Conservation (phyloP, 1,140 invertebrate genomes). For the Aphis gossypii region DNA sequence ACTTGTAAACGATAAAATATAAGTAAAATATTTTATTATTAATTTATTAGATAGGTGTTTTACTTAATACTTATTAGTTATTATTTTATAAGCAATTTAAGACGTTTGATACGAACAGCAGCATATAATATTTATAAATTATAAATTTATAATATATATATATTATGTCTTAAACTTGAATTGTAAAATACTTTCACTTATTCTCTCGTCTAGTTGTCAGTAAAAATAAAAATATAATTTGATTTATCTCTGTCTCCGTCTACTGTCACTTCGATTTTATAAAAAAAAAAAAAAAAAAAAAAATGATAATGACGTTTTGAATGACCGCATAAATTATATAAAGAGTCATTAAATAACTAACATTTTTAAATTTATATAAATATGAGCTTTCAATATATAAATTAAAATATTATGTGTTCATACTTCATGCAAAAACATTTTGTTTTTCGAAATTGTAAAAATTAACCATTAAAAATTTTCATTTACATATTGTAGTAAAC, state of each 20-base stretch:
- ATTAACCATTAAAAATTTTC: no score
- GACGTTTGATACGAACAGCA: not conserved
- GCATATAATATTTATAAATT: not conserved
- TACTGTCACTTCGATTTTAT: not conserved
- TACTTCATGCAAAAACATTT: not conserved
- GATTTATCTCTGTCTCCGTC: not conserved
- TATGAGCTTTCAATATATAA: not conserved
- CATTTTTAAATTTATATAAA: not conserved
- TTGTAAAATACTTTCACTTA: not conserved
- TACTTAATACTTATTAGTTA: no score
- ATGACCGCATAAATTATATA: no score
- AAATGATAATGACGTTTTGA: not conserved
- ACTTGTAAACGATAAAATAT: not conserved
- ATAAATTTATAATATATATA: not conserved
- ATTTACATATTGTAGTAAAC: no score
- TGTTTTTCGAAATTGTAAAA: not conserved
- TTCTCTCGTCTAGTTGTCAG: not conserved
- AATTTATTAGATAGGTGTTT: not conserved
- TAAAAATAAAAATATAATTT: constrained; percentile 2
- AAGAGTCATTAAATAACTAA: no score
- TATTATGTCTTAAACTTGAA: not conserved
- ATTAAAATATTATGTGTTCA: not conserved
- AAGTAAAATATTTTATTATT: not conserved
- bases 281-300: not conserved
- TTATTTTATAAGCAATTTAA: not conserved